Conservation (phyloP, 2,113 vertebrate species). For the Electrona antarctica region DNA sequence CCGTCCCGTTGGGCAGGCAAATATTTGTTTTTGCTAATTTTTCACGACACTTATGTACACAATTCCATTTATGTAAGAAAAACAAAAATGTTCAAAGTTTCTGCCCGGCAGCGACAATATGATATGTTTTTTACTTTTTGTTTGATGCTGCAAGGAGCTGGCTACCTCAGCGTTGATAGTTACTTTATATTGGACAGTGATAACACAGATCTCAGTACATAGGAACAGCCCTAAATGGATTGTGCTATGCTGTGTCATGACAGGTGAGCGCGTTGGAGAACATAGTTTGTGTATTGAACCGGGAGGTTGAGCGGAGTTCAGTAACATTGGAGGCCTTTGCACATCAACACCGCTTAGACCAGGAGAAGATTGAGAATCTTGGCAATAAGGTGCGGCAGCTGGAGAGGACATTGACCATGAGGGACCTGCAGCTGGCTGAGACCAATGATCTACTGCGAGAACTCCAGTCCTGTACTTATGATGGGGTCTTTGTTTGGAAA, state of each 20-base stretch:
- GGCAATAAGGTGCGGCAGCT: slow-evolving; percentile 88
- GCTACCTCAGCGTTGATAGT: background rate
- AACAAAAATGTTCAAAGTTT: no score
- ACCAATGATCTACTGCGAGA: slow-evolving; percentile 84
- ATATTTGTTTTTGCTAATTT: no score
- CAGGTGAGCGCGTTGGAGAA: slow-evolving; percentile 87
- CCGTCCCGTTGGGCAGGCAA: no score
- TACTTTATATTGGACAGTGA: background rate
- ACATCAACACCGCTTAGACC: slow-evolving; percentile 87
- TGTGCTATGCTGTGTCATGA: background rate
- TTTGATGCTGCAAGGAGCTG: background rate
- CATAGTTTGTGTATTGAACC: slow-evolving; percentile 91
- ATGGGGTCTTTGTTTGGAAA: slow-evolving; percentile 92
- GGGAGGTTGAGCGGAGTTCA: slow-evolving; percentile 88
- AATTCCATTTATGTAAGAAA: no score
- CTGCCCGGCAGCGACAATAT: no score
- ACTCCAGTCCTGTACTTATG: slow-evolving; percentile 85
- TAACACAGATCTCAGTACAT: background rate
- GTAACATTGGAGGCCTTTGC: slow-evolving; percentile 82
- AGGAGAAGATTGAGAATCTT: slow-evolving; percentile 87
- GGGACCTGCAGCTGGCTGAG: slow-evolving; percentile 87
- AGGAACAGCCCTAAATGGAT: background rate
- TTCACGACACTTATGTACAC: no score
- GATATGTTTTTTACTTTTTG: background rate
- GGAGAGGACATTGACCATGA: slow-evolving; percentile 84